Base-by-base conservation (phyloP, 2,797 vertebrate genomes). In the Cercopithecus petaurista region DNA sequence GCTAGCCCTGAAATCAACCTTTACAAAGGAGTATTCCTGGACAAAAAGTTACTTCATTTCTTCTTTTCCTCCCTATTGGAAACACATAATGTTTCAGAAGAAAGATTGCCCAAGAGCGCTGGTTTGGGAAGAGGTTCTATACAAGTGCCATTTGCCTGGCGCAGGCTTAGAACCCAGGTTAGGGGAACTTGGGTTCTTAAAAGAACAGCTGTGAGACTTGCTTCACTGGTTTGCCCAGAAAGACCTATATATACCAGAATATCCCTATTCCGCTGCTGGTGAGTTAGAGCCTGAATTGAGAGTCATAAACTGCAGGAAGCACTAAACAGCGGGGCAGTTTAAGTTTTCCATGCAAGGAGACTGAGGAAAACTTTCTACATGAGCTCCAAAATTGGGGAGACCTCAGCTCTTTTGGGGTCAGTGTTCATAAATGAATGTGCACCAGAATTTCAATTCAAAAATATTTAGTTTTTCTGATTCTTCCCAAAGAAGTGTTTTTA, bases 141-240 rank as follows among this genome's bases (percentile, higher is more conserved):
- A 4, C 67, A 13, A 36, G 61, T 5, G n/a, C n/a, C 52, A 24
- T 59, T 83, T 57, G 75, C 24, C 36, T 88, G 41, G 43, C 9
- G 43, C 22, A 52, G 28, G 85, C 55, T 61, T 30, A 61, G 52
- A 80, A 36, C 14, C 19, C 75, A 70, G 22, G 76, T 19, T 4
- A 92, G 22, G 19, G n/a, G 48, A 82, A 30, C 28, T 46, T 36
- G 39, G 79, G 12, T 17, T 72, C 64, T 88, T 67, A 72, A 36
- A 7, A 83, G 55, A 7, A 19, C 36, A 52, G 19, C 3, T 92
- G 24, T 9, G 5, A 59, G 55, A 70, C 87, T 83, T 48, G 90
- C 55, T 67, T 82, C 64, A 55, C 91, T 64, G 82, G 72, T 93
- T 90, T 79, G 41, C 75, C 93, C 70, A 88, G 39, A 80, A 96